Evolutionary conservation across 2,888 invertebrate species (phyloP), one percentile per base, ranked within the genome.

Genomic region (Leptopilina drosophilae): DNA sequence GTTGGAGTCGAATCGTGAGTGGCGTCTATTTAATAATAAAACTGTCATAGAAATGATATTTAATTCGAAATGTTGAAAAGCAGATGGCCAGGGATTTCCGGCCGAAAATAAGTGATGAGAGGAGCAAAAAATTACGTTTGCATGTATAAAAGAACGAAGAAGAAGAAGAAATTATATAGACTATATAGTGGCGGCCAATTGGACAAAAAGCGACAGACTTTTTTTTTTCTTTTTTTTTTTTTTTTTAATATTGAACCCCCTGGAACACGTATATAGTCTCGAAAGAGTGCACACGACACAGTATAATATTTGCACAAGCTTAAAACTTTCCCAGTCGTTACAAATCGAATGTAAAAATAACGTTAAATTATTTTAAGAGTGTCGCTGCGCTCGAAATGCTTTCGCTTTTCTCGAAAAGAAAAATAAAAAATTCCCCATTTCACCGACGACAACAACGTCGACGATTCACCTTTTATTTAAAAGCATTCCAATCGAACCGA

Each of bases 341-440:
- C 40, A 73, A 73, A 73, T 73, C 73, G 33, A 56, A 73, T 33
- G 73, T 73, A 73, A 73, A 73, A 73, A 73, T 73, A 73, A 73
- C 33, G 73, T 73, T 56, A 73, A 53, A 73, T 73, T 73, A 73
- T 73, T 73, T 73, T 73, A 56, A 73, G 73, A 73, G 56, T 56
- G 69, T 56, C 73, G 73, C 33, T 73, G 73, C 53, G 73, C 73
- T 73, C 33, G 62, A 73, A 73, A 73, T 56, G 49, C 69, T 26
- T 53, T 53, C 14, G 69, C 53, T 14, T 33, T 14, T 6, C 53
- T 1, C 5, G 8, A n/a, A 20, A 20, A 62, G 62, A 20, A 12
- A 49, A 12, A 49, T 1, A 49, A 42, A 42, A 42, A 42, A 42
- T 42, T 8, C 42, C 42, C 2, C 33, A 33, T 33, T 33, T 33